phyloP scores from a whole-genome alignment of 2,797 vertebrate species.

The Furcifer pardalis region DNA sequence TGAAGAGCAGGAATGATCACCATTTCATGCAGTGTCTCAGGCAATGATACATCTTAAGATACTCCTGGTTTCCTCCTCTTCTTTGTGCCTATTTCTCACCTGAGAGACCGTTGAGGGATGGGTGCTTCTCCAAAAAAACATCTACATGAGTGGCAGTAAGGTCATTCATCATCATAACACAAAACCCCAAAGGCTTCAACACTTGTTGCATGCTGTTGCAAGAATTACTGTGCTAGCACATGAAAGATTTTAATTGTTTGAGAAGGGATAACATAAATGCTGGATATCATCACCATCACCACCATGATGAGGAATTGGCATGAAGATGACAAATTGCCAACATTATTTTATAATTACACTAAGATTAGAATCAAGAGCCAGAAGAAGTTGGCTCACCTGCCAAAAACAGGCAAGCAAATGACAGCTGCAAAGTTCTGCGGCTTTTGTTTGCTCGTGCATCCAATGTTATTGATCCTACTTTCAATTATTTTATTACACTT shows the following conservation, averaged over 20 bases:
- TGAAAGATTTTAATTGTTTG: not conserved
- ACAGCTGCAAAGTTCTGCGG: no score
- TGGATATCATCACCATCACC: not conserved
- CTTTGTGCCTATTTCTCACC: no score
- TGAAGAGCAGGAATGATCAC: no score
- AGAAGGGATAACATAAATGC: not conserved
- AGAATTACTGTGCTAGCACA: not conserved
- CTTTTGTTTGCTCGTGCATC: not conserved
- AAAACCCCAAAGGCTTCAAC: not conserved
- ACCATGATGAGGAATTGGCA: no score
- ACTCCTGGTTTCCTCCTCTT: no score
- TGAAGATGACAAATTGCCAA: not conserved
- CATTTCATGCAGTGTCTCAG: no score
- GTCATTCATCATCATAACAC: not conserved
- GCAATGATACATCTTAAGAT: no score
- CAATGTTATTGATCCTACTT: not conserved
- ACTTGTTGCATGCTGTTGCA: not conserved
- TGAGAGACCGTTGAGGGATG: no score
- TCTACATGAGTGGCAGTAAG: no score
- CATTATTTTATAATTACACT: not conserved
- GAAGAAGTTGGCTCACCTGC: not conserved
- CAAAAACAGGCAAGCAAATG: not conserved
- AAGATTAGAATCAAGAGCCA: not conserved
- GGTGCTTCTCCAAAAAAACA: no score
- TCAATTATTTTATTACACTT: not conserved